phyloP scores from a whole-genome alignment of 1,140 invertebrate species.

The Lordiphosa stackelbergi region DNA sequence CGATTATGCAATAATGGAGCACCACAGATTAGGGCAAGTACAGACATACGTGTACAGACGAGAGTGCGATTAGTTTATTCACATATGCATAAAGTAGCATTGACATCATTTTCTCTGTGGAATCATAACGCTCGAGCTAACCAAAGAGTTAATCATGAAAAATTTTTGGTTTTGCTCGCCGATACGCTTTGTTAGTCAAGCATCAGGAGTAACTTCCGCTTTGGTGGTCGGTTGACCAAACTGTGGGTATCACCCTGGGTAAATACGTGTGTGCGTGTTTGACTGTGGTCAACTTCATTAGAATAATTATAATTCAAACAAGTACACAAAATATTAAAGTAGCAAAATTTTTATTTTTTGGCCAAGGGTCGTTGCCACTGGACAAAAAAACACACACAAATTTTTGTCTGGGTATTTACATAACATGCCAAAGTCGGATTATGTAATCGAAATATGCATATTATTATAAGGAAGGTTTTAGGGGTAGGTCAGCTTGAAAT shows the following conservation, averaged over 20 bases:
- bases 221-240: slow-evolving; percentile 41
- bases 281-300: slow-evolving; percentile 62
- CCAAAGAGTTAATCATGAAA: slow-evolving; percentile 61
- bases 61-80: slow-evolving; percentile 14
- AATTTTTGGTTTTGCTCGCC: slow-evolving; percentile 53
- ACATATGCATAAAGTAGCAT: slow-evolving; percentile 63
- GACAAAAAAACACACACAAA: slow-evolving; percentile 17
- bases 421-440: slow-evolving; percentile 1
- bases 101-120: slow-evolving; percentile 66
- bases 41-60: no score
- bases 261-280: slow-evolving; percentile 27
- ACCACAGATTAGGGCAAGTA: slow-evolving; percentile 44
- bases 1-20: slow-evolving; percentile 59
- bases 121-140: slow-evolving; percentile 43
- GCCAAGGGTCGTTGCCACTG: slow-evolving; percentile 52
- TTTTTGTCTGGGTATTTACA: slow-evolving; percentile 18
- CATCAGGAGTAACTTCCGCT: slow-evolving; percentile 77
- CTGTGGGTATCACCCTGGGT: slow-evolving; percentile 21
- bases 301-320: slow-evolving; percentile 62
- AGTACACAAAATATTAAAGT: slow-evolving; percentile 26
- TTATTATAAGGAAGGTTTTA: neutral
- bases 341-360: slow-evolving; percentile 29
- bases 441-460: slow-evolving; percentile 1
- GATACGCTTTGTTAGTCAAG: slow-evolving; percentile 77
- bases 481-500: slow-evolving; percentile 5